phyloP scores from a whole-genome alignment of 1,140 invertebrate genomes.

The Bombus waltoni region DNA sequence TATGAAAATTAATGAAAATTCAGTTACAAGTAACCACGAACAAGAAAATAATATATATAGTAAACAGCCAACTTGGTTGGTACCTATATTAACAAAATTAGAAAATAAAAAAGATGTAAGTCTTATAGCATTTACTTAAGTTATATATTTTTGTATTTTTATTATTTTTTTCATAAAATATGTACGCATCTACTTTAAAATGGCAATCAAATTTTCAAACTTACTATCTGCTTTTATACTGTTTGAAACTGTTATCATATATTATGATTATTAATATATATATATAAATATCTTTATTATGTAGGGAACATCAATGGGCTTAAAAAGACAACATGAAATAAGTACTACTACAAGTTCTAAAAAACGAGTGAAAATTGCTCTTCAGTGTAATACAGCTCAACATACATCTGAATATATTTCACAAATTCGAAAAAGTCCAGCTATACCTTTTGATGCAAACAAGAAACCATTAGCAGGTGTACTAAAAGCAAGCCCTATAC shows the following conservation, averaged over 20 bases:
- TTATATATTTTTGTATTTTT: conserved; percentile 1
- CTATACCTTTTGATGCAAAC: conserved; percentile 88
- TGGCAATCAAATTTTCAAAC: not conserved
- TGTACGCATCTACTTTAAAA: not conserved
- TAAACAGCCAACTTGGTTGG: not conserved
- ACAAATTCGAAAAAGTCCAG: conserved; percentile 87
- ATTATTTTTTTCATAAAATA: not conserved
- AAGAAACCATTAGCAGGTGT: conserved; percentile 87
- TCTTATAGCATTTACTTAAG: not conserved
- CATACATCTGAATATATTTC: conserved; percentile 87
- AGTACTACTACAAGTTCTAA: conserved; percentile 62
- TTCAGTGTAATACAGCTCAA: conserved; percentile 87
- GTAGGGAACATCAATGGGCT: not conserved
- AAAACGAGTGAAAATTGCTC: conserved; percentile 86
- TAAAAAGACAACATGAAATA: conserved; percentile 22
- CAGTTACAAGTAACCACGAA: not conserved
- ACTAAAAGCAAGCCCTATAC: conserved; percentile 86
- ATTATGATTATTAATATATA: not conserved
- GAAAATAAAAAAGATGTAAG: conserved; percentile 38
- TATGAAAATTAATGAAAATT: not conserved
- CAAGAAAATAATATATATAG: not conserved
- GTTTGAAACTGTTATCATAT: not conserved
- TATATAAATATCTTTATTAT: not conserved
- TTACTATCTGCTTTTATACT: not conserved
- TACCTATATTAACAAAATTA: conserved; percentile 24